A percentile compares a stretch with the other conserved stretches of the same genome.
phyloP scores from a whole-genome alignment of 2,888 invertebrate genomes.

The Ormyrus labotus region DNA sequence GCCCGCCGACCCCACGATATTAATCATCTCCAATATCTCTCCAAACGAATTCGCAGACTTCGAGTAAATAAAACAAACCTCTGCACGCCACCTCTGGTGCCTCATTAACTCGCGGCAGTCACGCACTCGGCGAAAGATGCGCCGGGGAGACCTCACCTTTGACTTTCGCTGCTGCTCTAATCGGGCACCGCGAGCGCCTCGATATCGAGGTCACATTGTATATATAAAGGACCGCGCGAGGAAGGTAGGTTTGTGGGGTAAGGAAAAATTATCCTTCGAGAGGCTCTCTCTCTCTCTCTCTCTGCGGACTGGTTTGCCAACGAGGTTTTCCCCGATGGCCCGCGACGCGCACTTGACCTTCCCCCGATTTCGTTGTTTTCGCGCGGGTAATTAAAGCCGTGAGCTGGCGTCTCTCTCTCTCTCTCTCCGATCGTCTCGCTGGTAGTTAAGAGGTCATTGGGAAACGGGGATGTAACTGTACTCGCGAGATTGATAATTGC shows the following conservation, averaged over 20 bases:
- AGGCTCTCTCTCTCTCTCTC: not conserved
- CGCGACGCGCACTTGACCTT: not conserved
- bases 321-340: not conserved
- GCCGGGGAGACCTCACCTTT: conserved; percentile 34
- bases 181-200: not conserved
- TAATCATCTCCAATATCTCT: no score
- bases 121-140: not conserved
- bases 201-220: conserved; percentile 14
- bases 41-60: no score
- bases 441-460: not conserved
- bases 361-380: no score
- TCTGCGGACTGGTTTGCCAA: not conserved
- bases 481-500: not conserved
- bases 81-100: no score
- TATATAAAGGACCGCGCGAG: no score
- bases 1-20: no score
- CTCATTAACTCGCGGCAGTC: no score
- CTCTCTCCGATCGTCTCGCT: no score
- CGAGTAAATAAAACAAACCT: no score
- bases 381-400: no score
- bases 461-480: conserved; percentile 1
- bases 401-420: no score
- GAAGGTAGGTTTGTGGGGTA: conserved; percentile 51
- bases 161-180: conserved; percentile 43
- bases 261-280: conserved; percentile 6